These are phyloP conservation scores for Epinephelus cyanopodus DNA, from an alignment of 2,113 vertebrate species.

Conservation along the genomic window DNA sequence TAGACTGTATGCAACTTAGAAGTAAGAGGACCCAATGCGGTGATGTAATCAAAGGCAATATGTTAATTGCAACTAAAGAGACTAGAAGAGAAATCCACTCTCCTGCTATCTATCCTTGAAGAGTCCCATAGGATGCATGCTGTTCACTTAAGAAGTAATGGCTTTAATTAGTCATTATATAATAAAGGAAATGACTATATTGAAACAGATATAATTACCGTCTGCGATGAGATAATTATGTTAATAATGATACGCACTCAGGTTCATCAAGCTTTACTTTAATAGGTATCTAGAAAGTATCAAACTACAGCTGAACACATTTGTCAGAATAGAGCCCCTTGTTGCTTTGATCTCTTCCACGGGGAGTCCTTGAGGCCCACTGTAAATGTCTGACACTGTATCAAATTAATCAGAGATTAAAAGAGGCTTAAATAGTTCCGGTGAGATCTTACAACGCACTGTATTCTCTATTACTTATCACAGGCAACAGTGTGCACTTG, in stretches of 20 bases:
- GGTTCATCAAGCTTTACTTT: constrained; percentile 44
- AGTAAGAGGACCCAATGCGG: neutral
- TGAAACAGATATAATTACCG: constrained; percentile 59
- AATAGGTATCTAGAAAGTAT: constrained; percentile 37
- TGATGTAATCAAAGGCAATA: constrained; percentile 65
- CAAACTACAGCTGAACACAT: constrained; percentile 25
- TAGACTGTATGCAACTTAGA: neutral
- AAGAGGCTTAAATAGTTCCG: constrained; percentile 35
- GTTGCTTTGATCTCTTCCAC: constrained; percentile 43
- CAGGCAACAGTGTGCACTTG: neutral
- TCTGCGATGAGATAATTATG: constrained; percentile 52
- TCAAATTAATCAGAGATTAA: constrained; percentile 56
- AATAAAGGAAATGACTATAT: constrained; percentile 44
- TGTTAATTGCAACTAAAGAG: constrained; percentile 56
- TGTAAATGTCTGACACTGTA: constrained; percentile 39
- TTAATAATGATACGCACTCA: constrained; percentile 38
- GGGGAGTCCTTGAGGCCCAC: constrained; percentile 14
- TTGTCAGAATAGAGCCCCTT: constrained; percentile 30
- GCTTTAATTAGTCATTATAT: constrained; percentile 67
- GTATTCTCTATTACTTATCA: neutral
- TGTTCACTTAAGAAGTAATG: constrained; percentile 61
- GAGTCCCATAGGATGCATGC: constrained; percentile 56
- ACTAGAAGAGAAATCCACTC: constrained; percentile 35
- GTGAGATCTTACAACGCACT: constrained; percentile 9
- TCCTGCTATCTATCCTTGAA: constrained; percentile 27